A percentile compares a stretch with the other conserved stretches of the same genome.
Conservation (phyloP, 2,113 vertebrate species). For the Rhipidura dahli region DNA sequence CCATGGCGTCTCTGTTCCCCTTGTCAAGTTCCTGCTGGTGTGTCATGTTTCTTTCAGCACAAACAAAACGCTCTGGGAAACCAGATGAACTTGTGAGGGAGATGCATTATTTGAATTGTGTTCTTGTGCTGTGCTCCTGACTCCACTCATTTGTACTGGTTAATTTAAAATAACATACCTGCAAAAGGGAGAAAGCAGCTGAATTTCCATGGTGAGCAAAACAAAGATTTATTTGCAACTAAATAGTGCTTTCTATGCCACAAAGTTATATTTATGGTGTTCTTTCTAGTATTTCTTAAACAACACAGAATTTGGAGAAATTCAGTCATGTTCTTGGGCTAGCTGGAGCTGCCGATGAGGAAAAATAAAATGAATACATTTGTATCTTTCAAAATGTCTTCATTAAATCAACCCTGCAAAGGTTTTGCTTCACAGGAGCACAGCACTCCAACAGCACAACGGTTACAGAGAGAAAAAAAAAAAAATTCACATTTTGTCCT, state of each 20-base stretch:
- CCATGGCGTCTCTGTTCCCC: not conserved
- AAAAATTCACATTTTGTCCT: not conserved
- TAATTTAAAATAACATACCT: not conserved
- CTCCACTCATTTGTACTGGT: not conserved
- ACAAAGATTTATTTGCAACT: not conserved
- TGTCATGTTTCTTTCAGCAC: not conserved
- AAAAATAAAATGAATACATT: not conserved
- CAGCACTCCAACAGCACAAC: not conserved
- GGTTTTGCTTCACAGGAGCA: not conserved
- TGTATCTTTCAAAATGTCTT: not conserved
- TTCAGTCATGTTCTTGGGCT: not conserved
- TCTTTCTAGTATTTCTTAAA: not conserved
- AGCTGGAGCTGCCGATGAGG: not conserved
- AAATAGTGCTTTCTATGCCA: not conserved
- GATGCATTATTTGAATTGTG: not conserved
- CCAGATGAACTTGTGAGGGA: not conserved
- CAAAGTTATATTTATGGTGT: not conserved
- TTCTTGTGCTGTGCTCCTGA: not conserved
- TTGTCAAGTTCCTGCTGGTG: not conserved
- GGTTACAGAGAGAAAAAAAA: not conserved
- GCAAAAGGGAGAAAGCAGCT: not conserved
- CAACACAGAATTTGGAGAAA: not conserved
- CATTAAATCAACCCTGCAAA: not conserved
- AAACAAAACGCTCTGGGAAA: not conserved
- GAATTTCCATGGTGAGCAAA: not conserved